Percentiles rank a stretch among this genome's conserved stretches.
These are phyloP conservation scores for Hippocampus barbouri DNA, from an alignment of 2,113 vertebrate genomes.

Conservation along the genomic window DNA sequence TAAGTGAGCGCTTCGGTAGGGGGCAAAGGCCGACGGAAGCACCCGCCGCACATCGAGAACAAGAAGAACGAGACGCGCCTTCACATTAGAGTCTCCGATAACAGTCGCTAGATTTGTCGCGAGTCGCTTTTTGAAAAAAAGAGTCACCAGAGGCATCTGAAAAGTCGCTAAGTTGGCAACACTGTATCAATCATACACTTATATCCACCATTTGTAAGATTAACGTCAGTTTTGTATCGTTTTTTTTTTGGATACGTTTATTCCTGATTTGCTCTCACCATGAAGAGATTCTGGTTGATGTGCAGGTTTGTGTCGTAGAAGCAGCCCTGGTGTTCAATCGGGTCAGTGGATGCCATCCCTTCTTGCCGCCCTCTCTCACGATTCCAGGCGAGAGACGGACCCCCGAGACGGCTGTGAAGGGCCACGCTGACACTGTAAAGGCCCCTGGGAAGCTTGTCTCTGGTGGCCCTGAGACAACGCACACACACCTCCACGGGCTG, in stretches of 20 bases:
- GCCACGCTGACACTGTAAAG: slow-evolving; percentile 77
- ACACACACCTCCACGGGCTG: slow-evolving; percentile 77
- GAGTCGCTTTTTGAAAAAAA: no score
- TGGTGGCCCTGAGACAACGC: slow-evolving; percentile 79
- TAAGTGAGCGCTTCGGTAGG: no score
- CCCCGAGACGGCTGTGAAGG: slow-evolving; percentile 74
- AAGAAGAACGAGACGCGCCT: no score
- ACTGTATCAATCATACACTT: no score
- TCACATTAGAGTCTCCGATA: no score
- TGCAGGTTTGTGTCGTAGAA: slow-evolving; percentile 78
- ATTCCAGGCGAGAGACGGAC: slow-evolving; percentile 57
- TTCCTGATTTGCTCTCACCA: slow-evolving; percentile 69
- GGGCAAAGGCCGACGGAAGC: no score
- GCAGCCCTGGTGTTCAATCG: slow-evolving; percentile 74
- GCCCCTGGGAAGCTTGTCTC: slow-evolving; percentile 84
- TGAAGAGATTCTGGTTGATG: slow-evolving; percentile 77
- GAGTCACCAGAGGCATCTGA: no score
- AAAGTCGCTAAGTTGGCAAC: no score
- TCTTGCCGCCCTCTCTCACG: slow-evolving; percentile 52
- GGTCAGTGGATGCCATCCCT: slow-evolving; percentile 55
- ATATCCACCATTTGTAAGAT: no score
- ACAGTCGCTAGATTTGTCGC: no score
- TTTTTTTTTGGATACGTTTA: neutral
- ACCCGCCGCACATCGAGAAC: no score
- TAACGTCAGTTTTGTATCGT: no score